These are phyloP conservation scores for Coelinius sp. DNA, from an alignment of 2,888 invertebrate genomes.

Conservation along the genomic window DNA sequence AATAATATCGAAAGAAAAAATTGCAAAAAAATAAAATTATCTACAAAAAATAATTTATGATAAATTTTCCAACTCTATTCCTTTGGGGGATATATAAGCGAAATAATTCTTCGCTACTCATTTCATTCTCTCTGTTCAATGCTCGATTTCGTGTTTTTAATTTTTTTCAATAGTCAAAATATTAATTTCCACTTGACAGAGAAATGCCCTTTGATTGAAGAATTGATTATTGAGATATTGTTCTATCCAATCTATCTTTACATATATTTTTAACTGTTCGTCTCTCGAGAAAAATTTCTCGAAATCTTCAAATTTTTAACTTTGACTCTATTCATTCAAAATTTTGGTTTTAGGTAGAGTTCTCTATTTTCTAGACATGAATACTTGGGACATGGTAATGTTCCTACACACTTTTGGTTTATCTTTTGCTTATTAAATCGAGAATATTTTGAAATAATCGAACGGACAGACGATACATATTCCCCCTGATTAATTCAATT, in stretches of 20 bases:
- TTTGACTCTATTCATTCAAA: not conserved
- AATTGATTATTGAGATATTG: conserved; percentile 20
- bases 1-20: not conserved
- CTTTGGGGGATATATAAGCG: no score
- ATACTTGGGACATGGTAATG: conserved; percentile 7
- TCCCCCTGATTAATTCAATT: conserved; percentile 17
- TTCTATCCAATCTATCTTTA: conserved; percentile 15
- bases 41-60: no score
- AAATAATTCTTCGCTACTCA: not conserved
- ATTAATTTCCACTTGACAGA: conserved; percentile 25
- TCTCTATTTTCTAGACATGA: conserved; percentile 17
- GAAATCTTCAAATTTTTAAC: conserved; percentile 8
- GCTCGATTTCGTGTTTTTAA: not conserved
- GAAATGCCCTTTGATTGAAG: conserved; percentile 16
- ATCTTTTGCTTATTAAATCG: not conserved
- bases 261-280: conserved; percentile 13
- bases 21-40: no score
- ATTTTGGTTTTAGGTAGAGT: conserved; percentile 7
- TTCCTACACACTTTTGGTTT: not conserved
- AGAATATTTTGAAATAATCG: conserved; percentile 9
- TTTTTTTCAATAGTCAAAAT: not conserved
- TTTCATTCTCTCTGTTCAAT: not conserved
- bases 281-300: conserved; percentile 11
- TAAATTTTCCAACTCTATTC: no score
- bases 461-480: conserved; percentile 23